These are phyloP conservation scores for Haliclona indistincta DNA, from an alignment of 37 sponge, comb jelly and placozoan genomes.

Conservation along the genomic window DNA sequence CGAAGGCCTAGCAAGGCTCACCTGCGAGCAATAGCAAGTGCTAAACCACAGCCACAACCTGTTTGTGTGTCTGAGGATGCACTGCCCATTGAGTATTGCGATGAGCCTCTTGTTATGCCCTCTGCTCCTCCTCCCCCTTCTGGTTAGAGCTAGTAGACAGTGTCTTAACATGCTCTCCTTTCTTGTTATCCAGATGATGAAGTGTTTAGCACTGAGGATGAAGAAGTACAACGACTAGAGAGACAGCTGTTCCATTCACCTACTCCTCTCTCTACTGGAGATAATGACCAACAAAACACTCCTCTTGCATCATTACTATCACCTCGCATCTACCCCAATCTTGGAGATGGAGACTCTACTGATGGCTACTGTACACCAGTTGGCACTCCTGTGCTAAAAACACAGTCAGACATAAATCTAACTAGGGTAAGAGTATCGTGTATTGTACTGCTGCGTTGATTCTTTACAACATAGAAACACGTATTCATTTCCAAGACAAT, in stretches of 20 bases:
- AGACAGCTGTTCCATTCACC: neutral
- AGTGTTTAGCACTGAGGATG: no score
- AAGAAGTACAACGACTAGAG: no score
- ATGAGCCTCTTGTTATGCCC: neutral
- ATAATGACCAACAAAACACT: neutral
- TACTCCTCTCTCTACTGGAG: neutral
- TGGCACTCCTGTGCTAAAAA: neutral
- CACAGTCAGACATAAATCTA: neutral
- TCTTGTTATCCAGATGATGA: no score
- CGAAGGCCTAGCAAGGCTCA: constrained; percentile 45
- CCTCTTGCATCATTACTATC: neutral
- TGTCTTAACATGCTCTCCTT: no score
- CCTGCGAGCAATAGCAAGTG: constrained; percentile 2
- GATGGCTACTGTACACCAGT: neutral
- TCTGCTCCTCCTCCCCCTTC: neutral
- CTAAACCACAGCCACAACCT: neutral
- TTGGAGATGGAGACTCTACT: neutral
- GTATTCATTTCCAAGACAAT: constrained; percentile 72
- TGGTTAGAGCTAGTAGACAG: no score
- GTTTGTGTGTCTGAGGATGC: neutral
- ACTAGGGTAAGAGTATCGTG: neutral
- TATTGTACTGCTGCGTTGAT: neutral
- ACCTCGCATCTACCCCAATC: neutral
- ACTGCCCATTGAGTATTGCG: neutral
- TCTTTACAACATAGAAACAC: constrained; percentile 36